phyloP scores from a whole-genome alignment of 1,140 invertebrate genomes.

The Diorhabda sublineata region DNA sequence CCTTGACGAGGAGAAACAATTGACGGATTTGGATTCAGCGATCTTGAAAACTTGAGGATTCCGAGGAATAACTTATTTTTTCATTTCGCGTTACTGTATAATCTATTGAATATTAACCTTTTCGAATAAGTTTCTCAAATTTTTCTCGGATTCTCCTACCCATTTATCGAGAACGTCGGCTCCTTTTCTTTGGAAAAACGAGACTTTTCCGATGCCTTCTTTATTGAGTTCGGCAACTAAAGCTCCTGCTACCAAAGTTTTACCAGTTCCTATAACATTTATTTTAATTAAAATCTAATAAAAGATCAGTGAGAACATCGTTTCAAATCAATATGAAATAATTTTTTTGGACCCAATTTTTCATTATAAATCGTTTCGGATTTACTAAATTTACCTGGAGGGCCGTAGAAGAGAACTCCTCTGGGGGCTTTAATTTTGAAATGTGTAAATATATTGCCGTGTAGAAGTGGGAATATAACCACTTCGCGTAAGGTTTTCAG shows the following conservation, averaged over 20 bases:
- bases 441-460: conserved; percentile 64
- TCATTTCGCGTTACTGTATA: no score
- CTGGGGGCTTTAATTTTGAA: conserved; percentile 65
- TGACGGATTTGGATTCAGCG: no score
- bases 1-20: no score
- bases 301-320: no score
- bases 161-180: conserved; percentile 55
- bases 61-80: no score
- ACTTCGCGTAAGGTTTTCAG: conserved; percentile 69
- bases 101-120: conserved; percentile 35
- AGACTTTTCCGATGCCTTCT: conserved; percentile 48
- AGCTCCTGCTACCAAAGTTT: conserved; percentile 53
- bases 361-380: no score
- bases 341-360: no score
- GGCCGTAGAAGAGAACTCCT: conserved; percentile 73
- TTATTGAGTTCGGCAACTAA: conserved; percentile 51
- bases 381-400: conserved; percentile 57
- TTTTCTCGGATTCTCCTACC: conserved; percentile 55
- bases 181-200: conserved; percentile 53
- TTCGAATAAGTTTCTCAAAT: conserved; percentile 51
- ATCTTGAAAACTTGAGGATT: no score
- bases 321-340: no score
- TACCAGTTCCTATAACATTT: conserved; percentile 50
- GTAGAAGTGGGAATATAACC: conserved; percentile 66
- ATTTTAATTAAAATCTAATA: no score